These are phyloP conservation scores for Xestobium rufovillosum DNA, from an alignment of 2,888 invertebrate species.

Conservation along the genomic window DNA sequence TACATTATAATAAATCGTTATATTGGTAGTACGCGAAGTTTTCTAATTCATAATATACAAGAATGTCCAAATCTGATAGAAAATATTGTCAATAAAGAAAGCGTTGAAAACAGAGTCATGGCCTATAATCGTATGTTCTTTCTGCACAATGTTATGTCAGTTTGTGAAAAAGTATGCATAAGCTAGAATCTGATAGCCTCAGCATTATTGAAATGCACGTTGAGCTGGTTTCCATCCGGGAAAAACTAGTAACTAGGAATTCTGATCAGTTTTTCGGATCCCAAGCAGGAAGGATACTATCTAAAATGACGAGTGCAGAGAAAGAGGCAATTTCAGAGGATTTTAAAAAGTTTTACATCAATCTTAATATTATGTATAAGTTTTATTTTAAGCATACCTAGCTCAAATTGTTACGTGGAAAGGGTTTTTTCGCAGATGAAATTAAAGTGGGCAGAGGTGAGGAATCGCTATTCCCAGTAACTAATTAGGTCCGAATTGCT, in stretches of 20 bases:
- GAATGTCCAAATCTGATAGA: slow-evolving; percentile 14
- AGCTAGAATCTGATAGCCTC: slow-evolving; percentile 13
- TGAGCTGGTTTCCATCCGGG: slow-evolving; percentile 15
- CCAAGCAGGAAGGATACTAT: neutral
- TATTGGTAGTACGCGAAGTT: too few species aligned
- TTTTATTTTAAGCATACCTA: slow-evolving; percentile 5
- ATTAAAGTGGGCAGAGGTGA: slow-evolving; percentile 1
- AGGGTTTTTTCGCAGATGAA: too few species aligned
- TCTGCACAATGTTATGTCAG: neutral
- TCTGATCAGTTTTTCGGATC: neutral
- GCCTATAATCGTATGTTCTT: neutral
- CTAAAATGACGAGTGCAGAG: slow-evolving; percentile 8
- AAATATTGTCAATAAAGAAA: slow-evolving; percentile 14
- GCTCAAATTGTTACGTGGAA: slow-evolving; percentile 2
- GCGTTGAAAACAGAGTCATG: slow-evolving; percentile 8
- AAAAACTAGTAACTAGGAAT: neutral
- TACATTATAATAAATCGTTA: too few species aligned
- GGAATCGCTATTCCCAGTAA: too few species aligned
- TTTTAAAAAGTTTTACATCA: neutral
- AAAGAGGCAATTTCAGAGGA: slow-evolving; percentile 10
- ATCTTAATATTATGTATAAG: too few species aligned
- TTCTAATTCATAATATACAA: too few species aligned
- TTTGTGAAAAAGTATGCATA: slow-evolving; percentile 15
- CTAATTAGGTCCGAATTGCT: too few species aligned
- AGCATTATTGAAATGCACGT: slow-evolving; percentile 15